Conservation (phyloP, 2,888 invertebrate species). For the Torymus auratus region DNA sequence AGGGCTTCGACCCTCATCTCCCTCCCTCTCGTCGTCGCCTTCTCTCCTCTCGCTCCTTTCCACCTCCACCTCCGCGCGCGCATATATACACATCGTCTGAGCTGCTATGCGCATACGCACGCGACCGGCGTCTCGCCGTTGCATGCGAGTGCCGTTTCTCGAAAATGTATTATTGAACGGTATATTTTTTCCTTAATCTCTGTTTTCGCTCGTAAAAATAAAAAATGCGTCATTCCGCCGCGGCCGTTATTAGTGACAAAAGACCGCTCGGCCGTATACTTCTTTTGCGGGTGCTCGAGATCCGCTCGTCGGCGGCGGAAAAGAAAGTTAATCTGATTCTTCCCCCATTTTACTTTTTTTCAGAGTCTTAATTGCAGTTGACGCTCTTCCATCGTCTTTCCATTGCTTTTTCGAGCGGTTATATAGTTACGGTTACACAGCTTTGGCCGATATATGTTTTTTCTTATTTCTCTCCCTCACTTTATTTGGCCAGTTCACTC, state of each 20-base stretch:
- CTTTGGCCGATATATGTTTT: slow-evolving; percentile 6
- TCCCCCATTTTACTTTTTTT: slow-evolving; percentile 11
- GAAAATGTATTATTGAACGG: slow-evolving; percentile 55
- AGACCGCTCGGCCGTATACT: slow-evolving; percentile 31
- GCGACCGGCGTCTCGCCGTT: background rate
- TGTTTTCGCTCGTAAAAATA: slow-evolving; percentile 54
- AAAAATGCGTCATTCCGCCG: slow-evolving; percentile 50
- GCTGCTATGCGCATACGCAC: background rate
- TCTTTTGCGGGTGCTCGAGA: slow-evolving; percentile 11
- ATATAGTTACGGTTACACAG: background rate
- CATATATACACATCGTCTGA: background rate
- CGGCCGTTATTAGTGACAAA: slow-evolving; percentile 51
- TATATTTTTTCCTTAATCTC: slow-evolving; percentile 52
- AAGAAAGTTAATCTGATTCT: background rate
- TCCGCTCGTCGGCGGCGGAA: background rate
- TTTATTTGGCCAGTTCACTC: slow-evolving; percentile 38
- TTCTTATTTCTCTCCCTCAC: background rate
- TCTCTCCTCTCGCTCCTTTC: slow-evolving; percentile 4
- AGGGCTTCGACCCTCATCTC: slow-evolving; percentile 56
- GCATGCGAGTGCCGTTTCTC: slow-evolving; percentile 21
- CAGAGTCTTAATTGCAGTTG: too few species aligned
- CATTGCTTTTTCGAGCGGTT: background rate
- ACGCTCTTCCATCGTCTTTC: background rate
- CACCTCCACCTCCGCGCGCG: background rate
- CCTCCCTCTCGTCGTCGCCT: slow-evolving; percentile 24